Percentiles rank a stretch among this genome's conserved stretches.
Conservation (phyloP, 2,113 vertebrate species). For the Malaclemys terrapin region DNA sequence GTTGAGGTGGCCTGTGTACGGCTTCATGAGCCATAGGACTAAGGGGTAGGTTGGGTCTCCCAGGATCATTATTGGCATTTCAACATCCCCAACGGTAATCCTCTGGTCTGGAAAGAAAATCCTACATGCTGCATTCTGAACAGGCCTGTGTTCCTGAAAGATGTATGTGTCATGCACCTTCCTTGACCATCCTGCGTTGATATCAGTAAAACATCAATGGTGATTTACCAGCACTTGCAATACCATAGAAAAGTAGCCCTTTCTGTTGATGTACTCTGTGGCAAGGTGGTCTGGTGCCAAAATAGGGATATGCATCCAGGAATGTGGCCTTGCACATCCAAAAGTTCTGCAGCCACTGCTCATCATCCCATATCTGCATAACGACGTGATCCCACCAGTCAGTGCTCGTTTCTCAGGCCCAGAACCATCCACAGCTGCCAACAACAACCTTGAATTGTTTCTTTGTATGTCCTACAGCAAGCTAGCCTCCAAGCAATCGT, state of each 20-base stretch:
- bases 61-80: background rate
- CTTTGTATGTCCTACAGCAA: background rate
- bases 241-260: background rate
- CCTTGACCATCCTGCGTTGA: background rate
- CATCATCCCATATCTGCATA: background rate
- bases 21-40: background rate
- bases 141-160: background rate
- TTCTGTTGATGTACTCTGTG: background rate
- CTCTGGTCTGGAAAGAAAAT: background rate
- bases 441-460: background rate
- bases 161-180: background rate
- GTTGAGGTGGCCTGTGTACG: background rate
- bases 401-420: background rate
- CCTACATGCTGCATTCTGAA: background rate
- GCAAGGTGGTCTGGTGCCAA: background rate
- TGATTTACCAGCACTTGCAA: background rate
- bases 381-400: background rate
- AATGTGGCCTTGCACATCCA: background rate
- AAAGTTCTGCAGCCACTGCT: background rate
- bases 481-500: background rate
- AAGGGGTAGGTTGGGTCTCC: background rate
- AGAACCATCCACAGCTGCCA: background rate
- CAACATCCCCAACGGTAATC: background rate
- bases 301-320: background rate
- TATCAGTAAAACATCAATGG: background rate